A percentile compares a stretch with the other conserved stretches of the same genome.
Evolutionary conservation across 2,113 vertebrate genomes (phyloP).

Genomic region (Garra rufa): DNA sequence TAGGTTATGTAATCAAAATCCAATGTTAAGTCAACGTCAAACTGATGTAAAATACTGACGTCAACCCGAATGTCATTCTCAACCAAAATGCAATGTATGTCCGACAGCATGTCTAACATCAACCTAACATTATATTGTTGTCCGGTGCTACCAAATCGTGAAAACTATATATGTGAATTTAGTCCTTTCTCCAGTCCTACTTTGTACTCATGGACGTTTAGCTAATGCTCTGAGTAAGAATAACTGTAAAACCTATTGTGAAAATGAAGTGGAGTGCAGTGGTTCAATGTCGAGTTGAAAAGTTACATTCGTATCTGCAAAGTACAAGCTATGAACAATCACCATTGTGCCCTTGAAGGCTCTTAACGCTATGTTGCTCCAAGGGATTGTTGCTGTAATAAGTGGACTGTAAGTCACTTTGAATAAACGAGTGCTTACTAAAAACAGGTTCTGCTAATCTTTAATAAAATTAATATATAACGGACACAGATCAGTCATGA

Average conservation of each 20-base stretch:
- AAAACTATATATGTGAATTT: too few species aligned
- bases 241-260: not conserved
- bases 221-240: not conserved
- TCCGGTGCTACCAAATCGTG: too few species aligned
- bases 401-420: not conserved
- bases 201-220: not conserved
- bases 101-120: too few species aligned
- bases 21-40: too few species aligned
- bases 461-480: slow-evolving; percentile 13
- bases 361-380: not conserved
- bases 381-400: not conserved
- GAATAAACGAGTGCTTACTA: not conserved
- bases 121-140: too few species aligned
- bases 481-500: not conserved
- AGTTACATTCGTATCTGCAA: not conserved
- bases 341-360: not conserved
- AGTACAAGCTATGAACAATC: not conserved
- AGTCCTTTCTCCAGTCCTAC: too few species aligned
- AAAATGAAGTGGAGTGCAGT: not conserved
- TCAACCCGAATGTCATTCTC: too few species aligned
- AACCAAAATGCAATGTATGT: too few species aligned
- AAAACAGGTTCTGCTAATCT: slow-evolving; percentile 10
- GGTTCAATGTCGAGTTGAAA: not conserved
- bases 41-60: too few species aligned
- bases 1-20: too few species aligned